These are phyloP conservation scores for Oreochromis grahami DNA, from an alignment of 2,797 vertebrate species.

Conservation along the genomic window DNA sequence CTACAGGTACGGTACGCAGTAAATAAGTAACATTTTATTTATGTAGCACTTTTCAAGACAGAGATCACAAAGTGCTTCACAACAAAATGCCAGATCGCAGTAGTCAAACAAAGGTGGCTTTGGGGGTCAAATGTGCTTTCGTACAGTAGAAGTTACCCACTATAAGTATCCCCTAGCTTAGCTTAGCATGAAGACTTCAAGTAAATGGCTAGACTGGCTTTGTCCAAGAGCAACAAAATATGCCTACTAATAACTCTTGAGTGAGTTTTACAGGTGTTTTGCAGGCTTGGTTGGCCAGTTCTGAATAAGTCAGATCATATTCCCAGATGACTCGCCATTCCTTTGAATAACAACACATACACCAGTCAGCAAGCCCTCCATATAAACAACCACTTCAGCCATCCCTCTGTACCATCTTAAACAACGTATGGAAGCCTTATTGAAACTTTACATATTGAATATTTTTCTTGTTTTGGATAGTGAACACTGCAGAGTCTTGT, in stretches of 20 bases:
- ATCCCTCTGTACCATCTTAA: not conserved
- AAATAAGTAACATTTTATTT: not conserved
- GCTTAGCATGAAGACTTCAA: not conserved
- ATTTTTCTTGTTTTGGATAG: not conserved
- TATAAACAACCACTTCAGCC: not conserved
- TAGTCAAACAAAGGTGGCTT: not conserved
- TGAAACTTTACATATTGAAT: not conserved
- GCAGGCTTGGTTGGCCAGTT: not conserved
- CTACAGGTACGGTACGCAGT: accelerated
- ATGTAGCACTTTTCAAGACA: not conserved
- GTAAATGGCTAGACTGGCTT: not conserved
- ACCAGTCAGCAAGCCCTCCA: not conserved
- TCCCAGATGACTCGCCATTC: not conserved
- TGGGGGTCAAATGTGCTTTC: not conserved
- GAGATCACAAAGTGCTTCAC: not conserved
- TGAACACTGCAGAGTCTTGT: not conserved
- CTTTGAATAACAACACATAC: not conserved
- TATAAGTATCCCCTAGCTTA: not conserved
- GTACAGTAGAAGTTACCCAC: not conserved
- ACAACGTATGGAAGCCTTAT: not conserved
- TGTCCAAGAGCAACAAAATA: not conserved
- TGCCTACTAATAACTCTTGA: not conserved
- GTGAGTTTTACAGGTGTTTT: not conserved
- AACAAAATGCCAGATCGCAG: accelerated
- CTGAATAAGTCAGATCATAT: not conserved